Conservation (phyloP, 2,888 invertebrate species). For the Polia nebulosa region DNA sequence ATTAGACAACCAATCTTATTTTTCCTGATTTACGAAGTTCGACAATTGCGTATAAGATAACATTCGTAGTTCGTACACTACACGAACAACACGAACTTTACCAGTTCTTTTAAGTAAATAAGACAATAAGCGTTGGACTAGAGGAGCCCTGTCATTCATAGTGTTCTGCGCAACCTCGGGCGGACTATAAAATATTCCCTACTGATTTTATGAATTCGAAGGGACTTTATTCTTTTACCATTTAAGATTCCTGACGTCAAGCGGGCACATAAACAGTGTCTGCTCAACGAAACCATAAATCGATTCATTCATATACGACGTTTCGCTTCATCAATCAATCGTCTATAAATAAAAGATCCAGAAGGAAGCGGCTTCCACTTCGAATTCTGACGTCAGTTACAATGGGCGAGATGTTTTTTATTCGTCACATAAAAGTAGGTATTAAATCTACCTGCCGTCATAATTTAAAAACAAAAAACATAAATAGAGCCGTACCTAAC, state of each 20-base stretch:
- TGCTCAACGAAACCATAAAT: constrained; percentile 83
- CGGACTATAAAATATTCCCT: constrained; percentile 51
- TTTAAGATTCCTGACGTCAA: constrained; percentile 87
- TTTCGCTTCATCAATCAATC: constrained; percentile 87
- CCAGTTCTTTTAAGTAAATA: constrained; percentile 38
- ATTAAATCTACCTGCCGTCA: constrained; percentile 16
- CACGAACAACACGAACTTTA: constrained; percentile 40
- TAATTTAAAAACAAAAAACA: not conserved
- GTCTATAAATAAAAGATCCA: constrained; percentile 88
- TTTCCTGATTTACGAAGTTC: constrained; percentile 45
- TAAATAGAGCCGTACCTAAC: not conserved
- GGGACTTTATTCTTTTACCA: constrained; percentile 74
- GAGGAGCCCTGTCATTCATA: constrained; percentile 41
- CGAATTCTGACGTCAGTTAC: constrained; percentile 82
- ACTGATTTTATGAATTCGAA: constrained; percentile 68
- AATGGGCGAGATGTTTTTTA: constrained; percentile 68
- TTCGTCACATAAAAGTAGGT: constrained; percentile 52
- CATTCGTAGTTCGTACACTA: constrained; percentile 19
- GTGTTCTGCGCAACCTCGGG: constrained; percentile 24
- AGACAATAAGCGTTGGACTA: constrained; percentile 37
- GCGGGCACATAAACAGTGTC: constrained; percentile 81
- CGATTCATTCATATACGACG: constrained; percentile 88
- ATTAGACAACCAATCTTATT: constrained; percentile 43
- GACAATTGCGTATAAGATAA: constrained; percentile 40
- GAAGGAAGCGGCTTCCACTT: constrained; percentile 79